Percentiles rank a stretch among this genome's conserved stretches.
These are phyloP conservation scores for Pseudeuparius sepicola DNA, from an alignment of 2,888 invertebrate genomes.

Conservation along the genomic window DNA sequence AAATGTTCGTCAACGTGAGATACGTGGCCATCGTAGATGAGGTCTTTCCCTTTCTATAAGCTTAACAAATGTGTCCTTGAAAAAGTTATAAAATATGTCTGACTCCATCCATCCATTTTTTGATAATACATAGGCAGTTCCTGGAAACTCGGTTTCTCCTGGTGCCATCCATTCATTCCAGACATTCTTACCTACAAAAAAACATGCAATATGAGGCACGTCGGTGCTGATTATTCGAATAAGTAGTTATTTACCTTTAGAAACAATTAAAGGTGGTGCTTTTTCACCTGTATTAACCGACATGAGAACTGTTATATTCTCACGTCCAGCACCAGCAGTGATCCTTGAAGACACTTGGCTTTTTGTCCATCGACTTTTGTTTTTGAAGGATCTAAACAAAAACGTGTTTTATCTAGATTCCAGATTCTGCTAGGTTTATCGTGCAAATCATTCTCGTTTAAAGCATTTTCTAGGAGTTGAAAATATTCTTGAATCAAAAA, in stretches of 20 bases:
- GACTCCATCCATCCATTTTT: constrained; percentile 1
- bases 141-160: constrained; percentile 1
- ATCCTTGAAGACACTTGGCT: too few relatives aligned
- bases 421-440: constrained; percentile 20
- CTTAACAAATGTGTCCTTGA: background rate
- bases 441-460: constrained; percentile 14
- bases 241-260: too few relatives aligned
- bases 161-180: constrained; percentile 2
- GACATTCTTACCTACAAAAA: too few relatives aligned
- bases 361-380: too few relatives aligned
- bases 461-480: constrained; percentile 16
- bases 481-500: constrained; percentile 23
- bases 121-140: background rate
- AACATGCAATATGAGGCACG: too few relatives aligned
- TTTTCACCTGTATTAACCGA: background rate
- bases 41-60: background rate
- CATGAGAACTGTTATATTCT: constrained; percentile 1
- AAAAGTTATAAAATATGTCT: background rate
- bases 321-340: background rate
- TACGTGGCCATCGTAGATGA: constrained; percentile 19
- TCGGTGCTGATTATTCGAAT: too few relatives aligned
- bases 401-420: constrained; percentile 24
- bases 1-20: constrained; percentile 12
- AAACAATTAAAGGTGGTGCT: constrained; percentile 1
- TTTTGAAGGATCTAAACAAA: constrained; percentile 17